Percentiles rank a stretch among this genome's conserved stretches.
phyloP scores from a whole-genome alignment of 2,113 vertebrate genomes.

The Aviceda subcristata region DNA sequence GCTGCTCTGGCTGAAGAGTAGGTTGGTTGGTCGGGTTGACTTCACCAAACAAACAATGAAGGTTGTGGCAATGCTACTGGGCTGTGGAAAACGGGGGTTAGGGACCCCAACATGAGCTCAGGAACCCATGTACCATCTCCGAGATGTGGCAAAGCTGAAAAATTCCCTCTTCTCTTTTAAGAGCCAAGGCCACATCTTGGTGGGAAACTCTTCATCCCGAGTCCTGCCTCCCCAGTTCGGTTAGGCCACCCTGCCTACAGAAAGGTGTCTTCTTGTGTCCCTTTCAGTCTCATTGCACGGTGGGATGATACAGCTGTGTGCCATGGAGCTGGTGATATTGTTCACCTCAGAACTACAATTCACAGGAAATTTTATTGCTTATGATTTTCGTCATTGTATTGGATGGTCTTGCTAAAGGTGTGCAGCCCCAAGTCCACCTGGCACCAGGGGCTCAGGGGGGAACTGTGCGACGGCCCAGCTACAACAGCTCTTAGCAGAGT shows the following conservation, averaged over 20 bases:
- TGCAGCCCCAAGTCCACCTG: neutral
- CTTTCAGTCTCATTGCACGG: rapidly evolving
- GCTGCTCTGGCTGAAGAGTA: neutral
- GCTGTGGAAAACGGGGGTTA: neutral
- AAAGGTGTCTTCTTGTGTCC: neutral
- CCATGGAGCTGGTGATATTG: neutral
- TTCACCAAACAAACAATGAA: neutral
- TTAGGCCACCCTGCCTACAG: neutral
- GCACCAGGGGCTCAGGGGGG: neutral
- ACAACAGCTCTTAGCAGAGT: neutral
- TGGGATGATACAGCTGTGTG: rapidly evolving
- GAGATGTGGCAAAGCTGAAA: neutral
- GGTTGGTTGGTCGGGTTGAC: neutral
- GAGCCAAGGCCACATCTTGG: rapidly evolving
- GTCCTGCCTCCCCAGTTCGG: neutral
- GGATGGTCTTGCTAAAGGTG: neutral
- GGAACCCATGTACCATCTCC: neutral
- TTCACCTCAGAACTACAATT: neutral
- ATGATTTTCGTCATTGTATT: neutral
- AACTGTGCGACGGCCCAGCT: neutral
- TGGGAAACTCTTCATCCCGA: neutral
- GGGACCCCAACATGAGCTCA: neutral
- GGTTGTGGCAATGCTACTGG: neutral
- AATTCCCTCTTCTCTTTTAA: neutral
- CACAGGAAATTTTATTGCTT: neutral